These are phyloP conservation scores for Motacilla tschutschensis DNA, from an alignment of 2,113 vertebrate species.

Conservation along the genomic window DNA sequence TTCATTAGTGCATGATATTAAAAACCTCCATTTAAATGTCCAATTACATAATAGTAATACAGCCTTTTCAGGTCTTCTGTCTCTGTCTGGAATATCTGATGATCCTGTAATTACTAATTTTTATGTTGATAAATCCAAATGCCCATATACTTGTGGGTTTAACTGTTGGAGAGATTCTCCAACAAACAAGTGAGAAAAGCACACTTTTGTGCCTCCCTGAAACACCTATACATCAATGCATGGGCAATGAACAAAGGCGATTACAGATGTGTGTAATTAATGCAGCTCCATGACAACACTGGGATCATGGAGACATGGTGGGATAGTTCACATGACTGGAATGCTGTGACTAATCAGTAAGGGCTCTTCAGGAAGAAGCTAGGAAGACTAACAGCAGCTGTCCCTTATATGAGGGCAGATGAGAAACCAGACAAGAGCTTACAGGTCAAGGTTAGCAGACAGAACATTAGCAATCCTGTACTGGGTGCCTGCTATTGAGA, in stretches of 20 bases:
- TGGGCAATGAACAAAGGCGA: neutral
- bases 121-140: neutral
- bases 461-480: neutral
- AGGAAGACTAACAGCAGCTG: neutral
- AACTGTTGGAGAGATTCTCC: neutral
- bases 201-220: neutral
- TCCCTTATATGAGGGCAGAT: neutral
- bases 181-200: neutral
- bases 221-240: neutral
- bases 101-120: neutral
- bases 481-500: neutral
- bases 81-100: neutral
- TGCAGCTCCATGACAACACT: neutral
- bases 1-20: neutral
- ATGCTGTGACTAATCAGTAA: neutral
- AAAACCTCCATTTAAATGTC: neutral
- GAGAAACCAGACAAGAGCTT: neutral
- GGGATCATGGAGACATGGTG: neutral
- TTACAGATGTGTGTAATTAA: neutral
- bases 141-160: neutral
- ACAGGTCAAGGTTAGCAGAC: neutral
- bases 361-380: neutral
- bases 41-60: neutral
- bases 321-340: neutral
- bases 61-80: neutral